A percentile compares a stretch with the other conserved stretches of the same genome.
Conservation (phyloP, 2,797 vertebrate genomes). For the Peromyscus eremicus region DNA sequence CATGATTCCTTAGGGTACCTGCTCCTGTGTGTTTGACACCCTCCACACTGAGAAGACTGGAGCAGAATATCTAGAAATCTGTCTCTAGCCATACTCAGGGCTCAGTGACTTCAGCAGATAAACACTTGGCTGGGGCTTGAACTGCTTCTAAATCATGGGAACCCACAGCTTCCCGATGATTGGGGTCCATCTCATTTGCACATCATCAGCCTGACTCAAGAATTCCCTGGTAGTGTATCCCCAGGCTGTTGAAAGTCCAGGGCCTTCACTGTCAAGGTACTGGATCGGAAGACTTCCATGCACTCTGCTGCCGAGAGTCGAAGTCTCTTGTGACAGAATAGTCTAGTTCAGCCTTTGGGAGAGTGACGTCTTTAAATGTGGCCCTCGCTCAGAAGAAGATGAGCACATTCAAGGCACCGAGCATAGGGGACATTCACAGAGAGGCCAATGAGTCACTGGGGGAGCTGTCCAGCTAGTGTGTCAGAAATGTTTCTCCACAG, state of each 20-base stretch:
- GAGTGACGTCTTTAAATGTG: neutral
- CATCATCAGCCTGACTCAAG: slow-evolving; percentile 71
- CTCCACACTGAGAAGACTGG: neutral
- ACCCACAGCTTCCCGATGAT: slow-evolving; percentile 62
- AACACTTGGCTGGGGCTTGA: slow-evolving; percentile 57
- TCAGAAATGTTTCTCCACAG: neutral
- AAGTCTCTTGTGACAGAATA: neutral
- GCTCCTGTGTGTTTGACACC: slow-evolving; percentile 13
- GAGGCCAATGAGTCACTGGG: neutral
- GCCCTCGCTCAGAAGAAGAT: neutral
- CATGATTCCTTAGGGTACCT: neutral
- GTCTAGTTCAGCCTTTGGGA: neutral
- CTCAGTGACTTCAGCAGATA: slow-evolving; percentile 35
- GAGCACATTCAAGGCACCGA: neutral
- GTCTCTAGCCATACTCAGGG: neutral
- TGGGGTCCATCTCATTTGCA: slow-evolving; percentile 66
- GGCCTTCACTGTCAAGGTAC: neutral
- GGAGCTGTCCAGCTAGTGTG: neutral
- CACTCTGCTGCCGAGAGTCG: neutral
- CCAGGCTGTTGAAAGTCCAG: neutral
- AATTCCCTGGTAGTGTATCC: slow-evolving; percentile 44
- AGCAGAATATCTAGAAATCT: neutral
- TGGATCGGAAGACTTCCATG: neutral
- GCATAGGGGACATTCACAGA: neutral
- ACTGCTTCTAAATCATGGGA: slow-evolving; percentile 50